Evolutionary conservation across 1,140 invertebrate genomes (phyloP).

Genomic region (Pteromalus puparum): DNA sequence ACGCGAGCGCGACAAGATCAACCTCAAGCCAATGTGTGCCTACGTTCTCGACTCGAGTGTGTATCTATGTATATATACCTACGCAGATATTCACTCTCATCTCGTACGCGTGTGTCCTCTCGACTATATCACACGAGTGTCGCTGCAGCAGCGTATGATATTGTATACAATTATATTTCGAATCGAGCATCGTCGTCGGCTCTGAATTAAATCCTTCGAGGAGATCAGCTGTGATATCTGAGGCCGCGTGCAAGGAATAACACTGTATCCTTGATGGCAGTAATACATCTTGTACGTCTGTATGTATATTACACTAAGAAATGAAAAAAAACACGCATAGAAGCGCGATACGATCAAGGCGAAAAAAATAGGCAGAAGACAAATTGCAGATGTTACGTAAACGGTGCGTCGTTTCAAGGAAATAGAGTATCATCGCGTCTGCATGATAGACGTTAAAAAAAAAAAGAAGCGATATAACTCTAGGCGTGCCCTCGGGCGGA

Average conservation of each 20-base stretch:
- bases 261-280: slow-evolving; percentile 14
- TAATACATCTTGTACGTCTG: background rate
- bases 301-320: background rate
- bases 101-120: slow-evolving; percentile 19
- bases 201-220: background rate
- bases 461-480: background rate
- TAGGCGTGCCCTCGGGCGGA: background rate
- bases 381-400: slow-evolving; percentile 40
- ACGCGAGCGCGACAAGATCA: slow-evolving; percentile 21
- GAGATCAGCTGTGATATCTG: background rate
- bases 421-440: slow-evolving; percentile 41
- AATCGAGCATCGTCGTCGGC: background rate
- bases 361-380: slow-evolving; percentile 36
- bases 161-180: background rate
- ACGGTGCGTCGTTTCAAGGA: slow-evolving; percentile 28
- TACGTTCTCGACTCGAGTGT: background rate
- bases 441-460: background rate
- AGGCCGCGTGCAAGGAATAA: slow-evolving; percentile 2
- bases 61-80: background rate
- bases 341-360: slow-evolving; percentile 34
- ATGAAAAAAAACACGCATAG: background rate
- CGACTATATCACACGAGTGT: background rate
- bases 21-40: slow-evolving; percentile 21
- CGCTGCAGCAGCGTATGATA: background rate
- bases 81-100: slow-evolving; percentile 4